Evolutionary conservation across 2,113 vertebrate genomes (phyloP), one percentile per base, ranked within the genome.

Genomic region (Caretta caretta): DNA sequence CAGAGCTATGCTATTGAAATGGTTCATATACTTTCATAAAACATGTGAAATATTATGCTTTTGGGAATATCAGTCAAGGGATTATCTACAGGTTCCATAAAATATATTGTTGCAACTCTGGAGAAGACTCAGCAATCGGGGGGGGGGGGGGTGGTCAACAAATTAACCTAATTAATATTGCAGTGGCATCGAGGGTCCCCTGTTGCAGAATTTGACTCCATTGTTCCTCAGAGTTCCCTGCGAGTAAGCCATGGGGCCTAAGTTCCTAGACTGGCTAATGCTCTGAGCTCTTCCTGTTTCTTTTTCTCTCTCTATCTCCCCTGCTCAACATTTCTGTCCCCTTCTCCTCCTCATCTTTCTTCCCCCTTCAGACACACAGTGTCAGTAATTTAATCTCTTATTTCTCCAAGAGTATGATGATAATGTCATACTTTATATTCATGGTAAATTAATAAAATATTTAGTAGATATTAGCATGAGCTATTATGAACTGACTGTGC

Each of bases 371-470:
- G 27, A 92, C 88, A 86, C 12, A 49, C 72, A 75, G 50, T 93
- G n/a, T 94, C 62, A 91, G 42, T 82, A 94, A 27, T 88, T 65
- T 89, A 96, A 91, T 93, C 46, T 94, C 54, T 92, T 95, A 84
- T 91, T 97, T 95, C 88, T 95, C 79, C 84, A 95, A 94, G 31
- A 95, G 72, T 89, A 90, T 46, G 87, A 85, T 93, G 87, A 59
- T 96, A 95, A 96, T 97, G 92, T 96, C 59, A 86, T 93, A 96
- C 87, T 97, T 97, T 96, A 96, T 97, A 95, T 96, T 97, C 69
- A 96, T 94, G 95, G 80, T 97, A 97, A 98, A 98, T 97, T 98
- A 97, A 97, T 98, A 95, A 98, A 98, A 97, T 98, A 96, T 97
- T 87, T 96, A 97, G 76, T 88, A 98, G 92, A 90, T 97, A 90